Evolutionary conservation across 1,140 invertebrate species (phyloP).

Genomic region (Lepidostoma basale): DNA sequence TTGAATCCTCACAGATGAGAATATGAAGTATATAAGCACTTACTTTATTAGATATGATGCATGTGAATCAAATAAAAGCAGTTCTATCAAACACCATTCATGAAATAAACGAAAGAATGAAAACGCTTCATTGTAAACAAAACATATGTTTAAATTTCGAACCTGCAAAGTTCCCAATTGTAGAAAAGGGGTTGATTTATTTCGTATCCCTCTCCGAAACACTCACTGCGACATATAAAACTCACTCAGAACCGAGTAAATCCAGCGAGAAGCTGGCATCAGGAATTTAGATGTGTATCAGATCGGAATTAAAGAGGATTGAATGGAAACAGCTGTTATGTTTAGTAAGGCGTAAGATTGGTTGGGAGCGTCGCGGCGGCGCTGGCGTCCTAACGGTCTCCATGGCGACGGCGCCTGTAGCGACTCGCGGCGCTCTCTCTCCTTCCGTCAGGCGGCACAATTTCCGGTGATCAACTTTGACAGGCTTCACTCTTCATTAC

Average conservation of each 20-base stretch:
- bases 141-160: conserved; percentile 21
- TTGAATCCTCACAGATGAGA: too few relatives aligned
- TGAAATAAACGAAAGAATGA: too few relatives aligned
- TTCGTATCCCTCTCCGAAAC: background rate
- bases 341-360: background rate
- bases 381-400: conserved; percentile 4
- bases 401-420: conserved; percentile 9
- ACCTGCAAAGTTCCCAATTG: background rate
- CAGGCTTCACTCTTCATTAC: conserved; percentile 8
- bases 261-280: background rate
- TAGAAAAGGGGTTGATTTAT: background rate
- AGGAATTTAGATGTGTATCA: background rate
- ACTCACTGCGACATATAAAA: too few relatives aligned
- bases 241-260: too few relatives aligned
- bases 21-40: too few relatives aligned
- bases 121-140: conserved; percentile 3
- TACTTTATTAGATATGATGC: too few relatives aligned
- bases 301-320: background rate
- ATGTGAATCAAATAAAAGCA: too few relatives aligned
- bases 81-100: too few relatives aligned
- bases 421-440: background rate
- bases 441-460: background rate
- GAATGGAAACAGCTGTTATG: conserved; percentile 30
- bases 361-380: background rate
- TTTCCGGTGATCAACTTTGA: background rate